These are phyloP conservation scores for Channa argus DNA, from an alignment of 2,113 vertebrate species.

Conservation along the genomic window DNA sequence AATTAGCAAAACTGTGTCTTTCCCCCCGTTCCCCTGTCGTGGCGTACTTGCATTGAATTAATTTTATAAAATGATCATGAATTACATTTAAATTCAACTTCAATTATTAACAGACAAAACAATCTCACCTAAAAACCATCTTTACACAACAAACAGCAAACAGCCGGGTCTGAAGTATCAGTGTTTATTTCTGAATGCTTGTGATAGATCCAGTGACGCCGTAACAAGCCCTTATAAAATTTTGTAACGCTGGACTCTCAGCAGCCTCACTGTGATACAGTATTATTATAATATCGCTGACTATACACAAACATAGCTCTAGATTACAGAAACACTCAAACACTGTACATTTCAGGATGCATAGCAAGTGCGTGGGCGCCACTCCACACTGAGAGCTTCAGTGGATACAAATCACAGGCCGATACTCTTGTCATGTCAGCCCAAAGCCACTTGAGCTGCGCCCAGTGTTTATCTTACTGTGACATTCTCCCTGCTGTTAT, in stretches of 20 bases:
- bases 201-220: background rate
- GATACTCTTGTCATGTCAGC: conserved; percentile 57
- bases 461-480: conserved; percentile 69
- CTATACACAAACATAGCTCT: conserved; percentile 18
- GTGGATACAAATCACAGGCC: conserved; percentile 56
- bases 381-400: conserved; percentile 42
- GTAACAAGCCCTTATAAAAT: background rate
- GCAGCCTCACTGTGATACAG: background rate
- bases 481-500: conserved; percentile 65
- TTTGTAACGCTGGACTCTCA: background rate
- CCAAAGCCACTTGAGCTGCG: conserved; percentile 63
- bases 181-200: background rate
- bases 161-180: too few relatives aligned
- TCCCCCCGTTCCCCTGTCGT: too few relatives aligned
- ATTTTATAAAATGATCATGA: too few relatives aligned
- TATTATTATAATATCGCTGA: background rate
- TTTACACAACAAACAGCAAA: too few relatives aligned
- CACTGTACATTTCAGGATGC: conserved; percentile 9
- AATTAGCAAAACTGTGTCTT: too few relatives aligned
- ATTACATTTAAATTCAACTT: too few relatives aligned
- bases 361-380: conserved; percentile 31
- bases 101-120: too few relatives aligned
- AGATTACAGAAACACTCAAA: conserved; percentile 19
- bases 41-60: too few relatives aligned
- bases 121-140: too few relatives aligned